A percentile compares a stretch with the other conserved stretches of the same genome.
These are phyloP conservation scores for Sesia bembeciformis DNA, from an alignment of 2,888 invertebrate species.

Conservation along the genomic window DNA sequence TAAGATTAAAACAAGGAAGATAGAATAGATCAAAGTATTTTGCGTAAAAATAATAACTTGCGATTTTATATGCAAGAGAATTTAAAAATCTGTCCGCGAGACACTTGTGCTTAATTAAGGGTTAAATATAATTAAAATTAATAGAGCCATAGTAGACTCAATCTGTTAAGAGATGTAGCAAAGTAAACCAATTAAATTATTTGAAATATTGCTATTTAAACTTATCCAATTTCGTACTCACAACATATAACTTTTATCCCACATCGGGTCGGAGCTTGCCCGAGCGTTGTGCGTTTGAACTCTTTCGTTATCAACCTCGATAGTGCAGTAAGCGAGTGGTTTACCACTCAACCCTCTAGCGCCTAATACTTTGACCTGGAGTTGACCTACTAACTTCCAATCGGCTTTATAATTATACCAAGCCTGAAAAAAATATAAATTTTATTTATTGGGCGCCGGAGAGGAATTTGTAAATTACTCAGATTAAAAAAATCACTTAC, in stretches of 20 bases:
- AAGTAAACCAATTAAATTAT: too few relatives aligned
- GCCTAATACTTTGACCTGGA: conserved; percentile 44
- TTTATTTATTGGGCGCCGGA: not conserved
- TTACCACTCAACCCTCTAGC: conserved; percentile 44
- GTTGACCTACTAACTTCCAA: conserved; percentile 41
- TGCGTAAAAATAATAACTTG: too few relatives aligned
- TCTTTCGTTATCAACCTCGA: conserved; percentile 55
- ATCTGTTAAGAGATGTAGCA: too few relatives aligned
- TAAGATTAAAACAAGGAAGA: too few relatives aligned
- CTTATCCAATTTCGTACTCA: conserved; percentile 22
- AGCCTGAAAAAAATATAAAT: conserved; percentile 3
- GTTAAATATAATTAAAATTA: too few relatives aligned
- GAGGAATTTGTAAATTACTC: conserved; percentile 8
- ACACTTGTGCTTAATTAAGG: too few relatives aligned
- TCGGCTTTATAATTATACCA: conserved; percentile 11
- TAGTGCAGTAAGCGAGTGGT: conserved; percentile 43
- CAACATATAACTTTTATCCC: conserved; percentile 57
- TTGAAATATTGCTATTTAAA: too few relatives aligned
- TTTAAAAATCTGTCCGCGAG: too few relatives aligned
- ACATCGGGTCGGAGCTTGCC: conserved; percentile 32
- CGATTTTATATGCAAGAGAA: too few relatives aligned
- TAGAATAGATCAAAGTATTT: too few relatives aligned
- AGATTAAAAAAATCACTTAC: conserved; percentile 19
- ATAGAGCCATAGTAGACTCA: too few relatives aligned
- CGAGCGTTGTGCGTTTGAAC: conserved; percentile 41